Conservation (phyloP, 2,113 vertebrate species). For the Zosterops japonicus region DNA sequence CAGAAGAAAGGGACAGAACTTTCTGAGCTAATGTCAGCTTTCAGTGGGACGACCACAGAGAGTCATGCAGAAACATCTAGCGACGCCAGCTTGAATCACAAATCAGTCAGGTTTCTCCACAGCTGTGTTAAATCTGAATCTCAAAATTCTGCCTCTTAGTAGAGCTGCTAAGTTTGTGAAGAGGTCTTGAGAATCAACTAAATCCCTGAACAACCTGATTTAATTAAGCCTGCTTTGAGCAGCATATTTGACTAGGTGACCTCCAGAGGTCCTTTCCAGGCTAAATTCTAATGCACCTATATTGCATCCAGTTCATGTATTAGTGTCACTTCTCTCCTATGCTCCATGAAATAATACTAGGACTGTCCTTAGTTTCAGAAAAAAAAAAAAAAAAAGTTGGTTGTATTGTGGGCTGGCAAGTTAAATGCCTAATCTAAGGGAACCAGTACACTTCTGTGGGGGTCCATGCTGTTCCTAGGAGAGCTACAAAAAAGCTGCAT, state of each 20-base stretch:
- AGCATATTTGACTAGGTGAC: neutral
- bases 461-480: neutral
- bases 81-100: neutral
- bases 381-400: neutral
- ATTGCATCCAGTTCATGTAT: neutral
- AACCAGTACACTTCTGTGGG: neutral
- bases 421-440: neutral
- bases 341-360: neutral
- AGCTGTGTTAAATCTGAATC: neutral
- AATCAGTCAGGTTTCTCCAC: neutral
- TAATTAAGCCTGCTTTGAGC: neutral
- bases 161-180: neutral
- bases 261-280: neutral
- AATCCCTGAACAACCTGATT: neutral
- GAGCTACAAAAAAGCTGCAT: neutral
- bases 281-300: neutral
- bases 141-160: neutral
- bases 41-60: neutral
- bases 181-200: neutral
- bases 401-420: neutral
- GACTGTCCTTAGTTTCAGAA: neutral
- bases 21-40: neutral
- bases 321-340: neutral
- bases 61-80: neutral
- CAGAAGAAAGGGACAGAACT: neutral